phyloP scores from a whole-genome alignment of 2,113 vertebrate species.

The Alexandromys fortis region DNA sequence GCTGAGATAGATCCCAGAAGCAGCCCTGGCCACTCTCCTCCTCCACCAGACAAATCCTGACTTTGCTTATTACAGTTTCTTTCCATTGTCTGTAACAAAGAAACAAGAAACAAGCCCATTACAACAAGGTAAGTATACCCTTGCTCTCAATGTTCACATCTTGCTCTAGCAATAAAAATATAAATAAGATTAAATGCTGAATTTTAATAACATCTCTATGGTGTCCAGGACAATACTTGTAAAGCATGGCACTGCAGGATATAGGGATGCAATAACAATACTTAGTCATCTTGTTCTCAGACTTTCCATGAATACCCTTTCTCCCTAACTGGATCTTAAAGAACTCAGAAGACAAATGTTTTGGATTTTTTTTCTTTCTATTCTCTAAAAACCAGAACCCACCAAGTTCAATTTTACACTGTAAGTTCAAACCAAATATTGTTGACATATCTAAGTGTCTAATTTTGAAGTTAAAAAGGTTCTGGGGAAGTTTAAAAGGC shows the following conservation, averaged over 20 bases:
- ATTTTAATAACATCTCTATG: not conserved
- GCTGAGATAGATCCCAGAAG: not conserved
- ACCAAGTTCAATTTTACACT: slow-evolving; percentile 10
- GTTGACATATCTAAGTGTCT: not conserved
- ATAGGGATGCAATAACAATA: not conserved
- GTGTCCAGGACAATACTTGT: not conserved
- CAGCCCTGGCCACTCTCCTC: not conserved
- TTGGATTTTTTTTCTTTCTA: not conserved
- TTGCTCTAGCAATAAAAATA: not conserved
- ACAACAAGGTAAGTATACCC: not conserved
- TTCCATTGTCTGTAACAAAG: not conserved
- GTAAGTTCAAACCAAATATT: slow-evolving; percentile 7
- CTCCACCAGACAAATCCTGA: slow-evolving; percentile 13
- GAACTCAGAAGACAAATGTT: slow-evolving; percentile 18
- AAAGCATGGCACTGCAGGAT: not conserved
- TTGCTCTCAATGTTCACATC: not conserved
- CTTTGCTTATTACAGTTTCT: not conserved
- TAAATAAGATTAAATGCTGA: slow-evolving; percentile 37
- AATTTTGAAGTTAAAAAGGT: slow-evolving; percentile 4
- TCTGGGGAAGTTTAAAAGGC: not conserved
- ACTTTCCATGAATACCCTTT: not conserved
- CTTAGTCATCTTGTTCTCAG: not conserved
- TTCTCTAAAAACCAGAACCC: not conserved
- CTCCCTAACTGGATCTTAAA: slow-evolving; percentile 7
- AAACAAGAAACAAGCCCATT: not conserved